Evolutionary conservation across 2,888 invertebrate genomes (phyloP).

Genomic region (Epirrhoe tristata): DNA sequence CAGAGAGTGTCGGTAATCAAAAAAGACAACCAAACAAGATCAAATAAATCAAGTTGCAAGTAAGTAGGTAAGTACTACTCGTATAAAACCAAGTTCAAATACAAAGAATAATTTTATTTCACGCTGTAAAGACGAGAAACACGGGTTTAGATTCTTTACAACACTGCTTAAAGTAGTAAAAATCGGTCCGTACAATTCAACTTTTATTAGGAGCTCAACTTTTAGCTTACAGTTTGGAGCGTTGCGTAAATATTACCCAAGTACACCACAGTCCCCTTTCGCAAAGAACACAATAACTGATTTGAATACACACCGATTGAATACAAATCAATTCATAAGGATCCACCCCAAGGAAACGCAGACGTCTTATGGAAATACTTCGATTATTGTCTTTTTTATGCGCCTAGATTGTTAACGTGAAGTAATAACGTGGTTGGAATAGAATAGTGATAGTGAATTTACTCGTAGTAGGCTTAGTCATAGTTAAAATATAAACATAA

Average conservation of each 20-base stretch:
- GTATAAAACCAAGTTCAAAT: slow-evolving; percentile 1
- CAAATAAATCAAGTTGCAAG: neutral
- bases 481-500: neutral
- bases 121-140: slow-evolving; percentile 7
- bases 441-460: slow-evolving; percentile 14
- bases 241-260: slow-evolving; percentile 45
- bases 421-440: slow-evolving; percentile 39
- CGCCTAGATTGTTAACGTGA: slow-evolving; percentile 44
- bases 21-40: neutral
- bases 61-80: too few relatives aligned
- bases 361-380: slow-evolving; percentile 60
- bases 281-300: slow-evolving; percentile 73
- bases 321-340: slow-evolving; percentile 73
- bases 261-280: slow-evolving; percentile 54
- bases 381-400: slow-evolving; percentile 51
- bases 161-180: slow-evolving; percentile 12
- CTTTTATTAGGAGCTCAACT: slow-evolving; percentile 20
- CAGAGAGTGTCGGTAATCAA: neutral
- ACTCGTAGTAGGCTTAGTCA: neutral
- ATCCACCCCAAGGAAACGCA: slow-evolving; percentile 53
- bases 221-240: slow-evolving; percentile 30
- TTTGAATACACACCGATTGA: slow-evolving; percentile 72
- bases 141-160: slow-evolving; percentile 6
- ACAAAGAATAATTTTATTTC: slow-evolving; percentile 3
- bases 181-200: slow-evolving; percentile 13